phyloP scores from a whole-genome alignment of 2,888 invertebrate genomes.

The Liodrosophila aerea region DNA sequence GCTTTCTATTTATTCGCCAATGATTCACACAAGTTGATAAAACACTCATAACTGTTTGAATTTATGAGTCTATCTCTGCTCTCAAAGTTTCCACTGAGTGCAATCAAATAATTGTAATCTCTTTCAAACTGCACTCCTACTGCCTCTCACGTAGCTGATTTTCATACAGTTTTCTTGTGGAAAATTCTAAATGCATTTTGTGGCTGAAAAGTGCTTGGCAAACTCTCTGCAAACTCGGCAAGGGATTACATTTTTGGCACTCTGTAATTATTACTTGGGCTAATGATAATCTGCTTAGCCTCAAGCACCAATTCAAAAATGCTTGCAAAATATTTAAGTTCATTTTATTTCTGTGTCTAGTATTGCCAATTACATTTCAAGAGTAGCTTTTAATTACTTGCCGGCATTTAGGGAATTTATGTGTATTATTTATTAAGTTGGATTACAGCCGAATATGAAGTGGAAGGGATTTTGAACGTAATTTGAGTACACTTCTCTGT shows the following conservation, averaged over 20 bases:
- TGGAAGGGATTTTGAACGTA: too few species aligned
- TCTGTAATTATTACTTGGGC: conserved; percentile 45
- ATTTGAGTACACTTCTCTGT: too few species aligned
- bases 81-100: conserved; percentile 12
- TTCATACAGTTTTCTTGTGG: conserved; percentile 43
- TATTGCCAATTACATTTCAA: too few species aligned
- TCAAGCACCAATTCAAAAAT: conserved; percentile 31
- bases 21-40: too few species aligned
- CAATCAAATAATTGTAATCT: conserved; percentile 77
- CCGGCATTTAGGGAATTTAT: too few species aligned
- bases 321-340: conserved; percentile 1
- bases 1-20: too few species aligned
- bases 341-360: conserved; percentile 8
- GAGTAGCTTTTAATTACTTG: too few species aligned
- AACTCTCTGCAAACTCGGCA: conserved; percentile 36
- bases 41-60: conserved; percentile 35
- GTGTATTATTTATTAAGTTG: too few species aligned
- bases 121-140: conserved; percentile 63
- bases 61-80: conserved; percentile 28
- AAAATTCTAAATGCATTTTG: conserved; percentile 65
- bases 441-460: too few species aligned
- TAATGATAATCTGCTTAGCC: conserved; percentile 28
- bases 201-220: conserved; percentile 63
- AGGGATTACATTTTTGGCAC: conserved; percentile 47
- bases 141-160: conserved; percentile 45